phyloP scores from a whole-genome alignment of 2,113 vertebrate genomes.

The Chloebia gouldiae region DNA sequence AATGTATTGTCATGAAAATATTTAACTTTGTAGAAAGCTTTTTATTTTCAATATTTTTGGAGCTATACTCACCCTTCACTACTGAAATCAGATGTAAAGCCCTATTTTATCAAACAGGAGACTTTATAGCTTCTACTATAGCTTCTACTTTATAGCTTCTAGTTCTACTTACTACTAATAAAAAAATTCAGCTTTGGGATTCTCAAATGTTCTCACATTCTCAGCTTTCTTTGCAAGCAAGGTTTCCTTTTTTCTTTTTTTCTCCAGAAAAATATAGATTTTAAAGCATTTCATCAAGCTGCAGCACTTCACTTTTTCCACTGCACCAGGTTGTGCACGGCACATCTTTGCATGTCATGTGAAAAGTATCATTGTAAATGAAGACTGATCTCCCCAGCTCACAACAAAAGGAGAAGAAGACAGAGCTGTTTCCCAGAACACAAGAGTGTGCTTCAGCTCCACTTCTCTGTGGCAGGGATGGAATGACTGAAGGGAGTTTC shows the following conservation, averaged over 20 bases:
- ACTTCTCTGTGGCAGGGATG: rapidly evolving
- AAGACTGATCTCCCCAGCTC: rapidly evolving
- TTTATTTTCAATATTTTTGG: neutral
- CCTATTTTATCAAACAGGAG: neutral
- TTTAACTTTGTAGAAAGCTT: neutral
- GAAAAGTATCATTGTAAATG: rapidly evolving
- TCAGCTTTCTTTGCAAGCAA: neutral
- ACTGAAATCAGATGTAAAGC: neutral
- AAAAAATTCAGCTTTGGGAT: neutral
- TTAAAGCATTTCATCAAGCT: neutral
- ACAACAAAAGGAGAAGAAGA: neutral
- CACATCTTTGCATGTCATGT: rapidly evolving
- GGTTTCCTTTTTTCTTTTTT: neutral
- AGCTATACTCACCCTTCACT: neutral
- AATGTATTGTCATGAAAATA: neutral
- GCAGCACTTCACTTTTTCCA: neutral
- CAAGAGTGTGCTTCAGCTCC: rapidly evolving
- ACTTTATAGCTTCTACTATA: neutral
- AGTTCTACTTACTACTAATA: neutral
- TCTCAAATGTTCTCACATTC: neutral
- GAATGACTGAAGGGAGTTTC: rapidly evolving
- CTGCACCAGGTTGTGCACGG: neutral
- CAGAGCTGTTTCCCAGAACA: neutral
- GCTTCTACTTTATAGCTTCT: neutral
- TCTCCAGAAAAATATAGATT: neutral